Base-by-base conservation (phyloP, 2,888 invertebrate genomes). In the Caprella mutica region DNA sequence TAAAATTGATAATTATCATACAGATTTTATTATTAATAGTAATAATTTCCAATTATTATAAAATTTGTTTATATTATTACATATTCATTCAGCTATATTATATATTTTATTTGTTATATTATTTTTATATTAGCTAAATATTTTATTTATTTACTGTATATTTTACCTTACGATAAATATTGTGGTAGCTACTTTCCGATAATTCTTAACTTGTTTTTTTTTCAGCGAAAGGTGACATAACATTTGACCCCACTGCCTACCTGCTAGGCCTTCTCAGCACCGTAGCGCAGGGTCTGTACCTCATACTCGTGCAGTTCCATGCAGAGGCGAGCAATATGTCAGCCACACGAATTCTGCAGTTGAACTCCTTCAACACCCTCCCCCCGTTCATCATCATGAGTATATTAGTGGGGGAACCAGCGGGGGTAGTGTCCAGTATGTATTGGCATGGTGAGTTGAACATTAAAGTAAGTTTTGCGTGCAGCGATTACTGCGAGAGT, bases 201-300 rank as follows among this genome's bases (percentile, higher is more conserved):
- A n/a, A n/a, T n/a, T n/a, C n/a, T n/a, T n/a, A n/a, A n/a, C n/a
- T n/a, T n/a, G n/a, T n/a, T n/a, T n/a, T 43, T 26, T 23, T 68
- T 67, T 33, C 69, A 74, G 74, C 72, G 54, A 70, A 71, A 60
- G 74, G 75, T 21, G 75, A 75, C 65, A 64, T 75, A 26, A 67
- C 70, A 70, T 65, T 65, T 52, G 62, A 65, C 58, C 23, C 68
- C 12, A 59, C 66, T 29, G 73, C 73, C 2, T 75, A 75, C 65
- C 58, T 66, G 0, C 71, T 71, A 67, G 74, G 74, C 23, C 66
- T 66, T 0, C 54, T 71, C 6, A 74, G 74, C 67, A 73, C 74
- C 55, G 55, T 75, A 29, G 71, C 71, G 1, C 75, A 75, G 61
- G 71, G 73, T 2, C 54, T 72, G 14, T 75, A 75, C 65, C 71